phyloP scores from a whole-genome alignment of 1,140 invertebrate species.

The Drosophila mojavensis region DNA sequence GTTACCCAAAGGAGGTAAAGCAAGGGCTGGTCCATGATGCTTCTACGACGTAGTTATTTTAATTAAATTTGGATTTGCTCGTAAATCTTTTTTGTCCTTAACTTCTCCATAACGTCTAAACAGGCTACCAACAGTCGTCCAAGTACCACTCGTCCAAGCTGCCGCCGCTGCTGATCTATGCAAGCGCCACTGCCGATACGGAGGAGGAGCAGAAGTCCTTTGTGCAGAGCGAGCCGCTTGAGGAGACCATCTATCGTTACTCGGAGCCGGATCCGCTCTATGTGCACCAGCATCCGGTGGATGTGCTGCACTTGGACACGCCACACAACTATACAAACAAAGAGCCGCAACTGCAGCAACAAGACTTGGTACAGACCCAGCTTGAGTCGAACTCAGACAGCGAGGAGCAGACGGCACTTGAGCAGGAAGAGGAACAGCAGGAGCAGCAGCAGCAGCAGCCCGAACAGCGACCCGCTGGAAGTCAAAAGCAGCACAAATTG shows the following conservation, averaged over 20 bases:
- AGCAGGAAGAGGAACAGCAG: conserved; percentile 3
- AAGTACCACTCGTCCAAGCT: conserved; percentile 55
- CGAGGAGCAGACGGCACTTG: neutral
- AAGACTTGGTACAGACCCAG: neutral
- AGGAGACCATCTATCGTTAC: conserved; percentile 70
- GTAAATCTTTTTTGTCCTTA: neutral
- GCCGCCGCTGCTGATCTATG: conserved; percentile 70
- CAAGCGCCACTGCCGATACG: conserved; percentile 20
- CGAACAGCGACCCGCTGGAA: conserved; percentile 38
- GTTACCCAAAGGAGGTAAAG: too few relatives aligned
- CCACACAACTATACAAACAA: conserved; percentile 11
- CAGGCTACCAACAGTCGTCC: conserved; percentile 33
- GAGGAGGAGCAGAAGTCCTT: conserved; percentile 64
- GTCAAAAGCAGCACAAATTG: conserved; percentile 47
- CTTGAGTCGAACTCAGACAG: neutral
- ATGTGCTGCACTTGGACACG: conserved; percentile 55
- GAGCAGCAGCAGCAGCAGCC: conserved; percentile 1
- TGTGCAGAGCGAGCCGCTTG: conserved; percentile 73
- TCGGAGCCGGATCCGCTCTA: conserved; percentile 84
- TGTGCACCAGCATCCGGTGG: conserved; percentile 58
- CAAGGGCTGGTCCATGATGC: too few relatives aligned
- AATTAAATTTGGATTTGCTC: neutral
- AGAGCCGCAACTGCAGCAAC: conserved; percentile 8
- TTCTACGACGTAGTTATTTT: too few relatives aligned
- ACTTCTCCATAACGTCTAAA: neutral